phyloP scores from a whole-genome alignment of 2,888 invertebrate species.

The Agonopterix arenella region DNA sequence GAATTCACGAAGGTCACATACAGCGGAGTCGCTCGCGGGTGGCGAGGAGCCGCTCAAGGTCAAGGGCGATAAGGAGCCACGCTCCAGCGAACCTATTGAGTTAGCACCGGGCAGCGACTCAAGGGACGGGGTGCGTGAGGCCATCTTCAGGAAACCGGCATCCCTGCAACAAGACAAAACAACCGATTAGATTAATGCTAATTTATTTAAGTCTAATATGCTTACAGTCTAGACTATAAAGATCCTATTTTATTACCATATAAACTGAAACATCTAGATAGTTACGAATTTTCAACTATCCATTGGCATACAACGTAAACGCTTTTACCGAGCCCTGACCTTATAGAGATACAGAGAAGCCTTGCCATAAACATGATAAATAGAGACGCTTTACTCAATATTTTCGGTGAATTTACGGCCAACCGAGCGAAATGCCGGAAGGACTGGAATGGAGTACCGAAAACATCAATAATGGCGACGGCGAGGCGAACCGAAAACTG shows the following conservation, averaged over 20 bases:
- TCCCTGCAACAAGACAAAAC: constrained; percentile 80
- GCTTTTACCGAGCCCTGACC: constrained; percentile 40
- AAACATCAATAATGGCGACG: constrained; percentile 53
- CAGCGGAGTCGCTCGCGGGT: constrained; percentile 89
- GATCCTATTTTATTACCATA: not conserved
- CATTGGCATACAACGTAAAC: constrained; percentile 27
- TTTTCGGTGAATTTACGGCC: constrained; percentile 49
- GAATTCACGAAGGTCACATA: constrained; percentile 83
- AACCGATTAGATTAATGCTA: not conserved
- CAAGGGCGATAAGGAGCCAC: constrained; percentile 87
- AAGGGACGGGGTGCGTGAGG: constrained; percentile 94
- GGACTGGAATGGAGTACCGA: constrained; percentile 36
- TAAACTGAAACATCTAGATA: constrained; percentile 3
- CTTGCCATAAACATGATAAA: constrained; percentile 55
- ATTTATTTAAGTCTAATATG: too few species aligned
- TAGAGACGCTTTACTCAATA: constrained; percentile 52
- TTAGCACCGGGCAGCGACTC: constrained; percentile 94
- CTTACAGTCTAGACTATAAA: too few species aligned
- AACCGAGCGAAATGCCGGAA: constrained; percentile 39
- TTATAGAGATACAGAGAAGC: constrained; percentile 32
- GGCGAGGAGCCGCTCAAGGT: constrained; percentile 93
- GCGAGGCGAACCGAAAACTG: constrained; percentile 31
- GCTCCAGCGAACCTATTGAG: constrained; percentile 93
- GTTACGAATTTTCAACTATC: constrained; percentile 10
- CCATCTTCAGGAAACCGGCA: constrained; percentile 95